phyloP scores from a whole-genome alignment of 2,888 invertebrate genomes.

The Aromia moschata region DNA sequence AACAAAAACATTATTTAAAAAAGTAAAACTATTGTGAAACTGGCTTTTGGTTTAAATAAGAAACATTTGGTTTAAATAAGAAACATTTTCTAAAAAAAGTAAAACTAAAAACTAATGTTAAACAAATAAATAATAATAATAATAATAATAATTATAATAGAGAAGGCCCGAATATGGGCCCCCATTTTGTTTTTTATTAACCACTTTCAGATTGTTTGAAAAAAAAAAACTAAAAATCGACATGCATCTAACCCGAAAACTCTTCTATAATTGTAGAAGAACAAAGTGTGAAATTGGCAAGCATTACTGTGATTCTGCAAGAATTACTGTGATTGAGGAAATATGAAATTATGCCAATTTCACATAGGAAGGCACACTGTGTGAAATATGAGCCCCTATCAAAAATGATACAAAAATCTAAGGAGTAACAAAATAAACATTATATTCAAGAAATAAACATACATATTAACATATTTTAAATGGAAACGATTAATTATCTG shows the following conservation, averaged over 20 bases:
- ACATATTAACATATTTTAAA: not conserved
- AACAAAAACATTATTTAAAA: no score
- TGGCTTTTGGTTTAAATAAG: no score
- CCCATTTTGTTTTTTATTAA: conserved; percentile 1
- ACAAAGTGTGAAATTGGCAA: not conserved
- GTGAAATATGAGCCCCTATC: conserved; percentile 1
- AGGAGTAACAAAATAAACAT: not conserved
- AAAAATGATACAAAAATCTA: not conserved
- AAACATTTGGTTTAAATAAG: no score
- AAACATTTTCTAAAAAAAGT: no score
- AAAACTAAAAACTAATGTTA: no score
- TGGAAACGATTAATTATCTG: conserved; percentile 8
- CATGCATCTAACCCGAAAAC: not conserved
- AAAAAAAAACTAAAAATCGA: conserved; percentile 5
- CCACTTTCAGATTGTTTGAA: not conserved
- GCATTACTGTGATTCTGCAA: not conserved
- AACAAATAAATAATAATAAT: no score
- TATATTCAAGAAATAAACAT: not conserved
- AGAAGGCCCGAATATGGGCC: conserved; percentile 15
- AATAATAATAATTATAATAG: not conserved
- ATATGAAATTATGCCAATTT: conserved; percentile 2
- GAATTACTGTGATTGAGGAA: conserved; percentile 1
- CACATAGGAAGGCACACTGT: not conserved
- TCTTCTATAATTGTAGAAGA: not conserved
- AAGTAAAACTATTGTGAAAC: no score